Evolutionary conservation across 2,888 invertebrate genomes (phyloP).

Genomic region (Alsophila aescularia): DNA sequence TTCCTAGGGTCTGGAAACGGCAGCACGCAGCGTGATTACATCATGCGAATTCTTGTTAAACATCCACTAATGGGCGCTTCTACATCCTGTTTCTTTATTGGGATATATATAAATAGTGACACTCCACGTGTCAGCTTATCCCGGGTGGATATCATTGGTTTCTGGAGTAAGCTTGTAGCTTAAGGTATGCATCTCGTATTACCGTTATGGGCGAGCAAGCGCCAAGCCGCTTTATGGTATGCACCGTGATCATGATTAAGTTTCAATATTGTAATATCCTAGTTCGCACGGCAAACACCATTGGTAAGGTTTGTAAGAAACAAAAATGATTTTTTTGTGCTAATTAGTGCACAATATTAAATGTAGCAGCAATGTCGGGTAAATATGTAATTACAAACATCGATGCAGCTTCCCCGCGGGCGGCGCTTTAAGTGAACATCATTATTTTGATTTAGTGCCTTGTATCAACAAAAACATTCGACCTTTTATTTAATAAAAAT

Average conservation of each 20-base stretch:
- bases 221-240: slow-evolving; percentile 55
- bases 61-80: slow-evolving; percentile 22
- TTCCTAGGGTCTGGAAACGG: slow-evolving; percentile 35
- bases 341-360: no score
- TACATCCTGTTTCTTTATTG: slow-evolving; percentile 30
- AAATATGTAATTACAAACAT: slow-evolving; percentile 6
- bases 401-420: slow-evolving; percentile 13
- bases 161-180: slow-evolving; percentile 63
- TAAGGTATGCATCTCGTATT: slow-evolving; percentile 69
- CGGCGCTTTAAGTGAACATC: slow-evolving; percentile 14
- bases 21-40: slow-evolving; percentile 30
- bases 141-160: slow-evolving; percentile 53
- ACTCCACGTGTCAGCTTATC: slow-evolving; percentile 41
- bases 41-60: slow-evolving; percentile 34
- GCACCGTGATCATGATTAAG: slow-evolving; percentile 41
- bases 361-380: not conserved
- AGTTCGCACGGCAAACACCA: slow-evolving; percentile 8
- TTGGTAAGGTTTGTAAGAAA: not conserved
- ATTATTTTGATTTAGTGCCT: slow-evolving; percentile 21
- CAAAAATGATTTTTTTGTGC: not conserved
- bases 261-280: slow-evolving; percentile 48
- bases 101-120: slow-evolving; percentile 28
- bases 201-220: slow-evolving; percentile 77
- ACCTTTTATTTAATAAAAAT: not conserved
- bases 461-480: slow-evolving; percentile 1